Evolutionary conservation across 2,113 vertebrate genomes (phyloP).

Genomic region (Chloroceryle aenea): DNA sequence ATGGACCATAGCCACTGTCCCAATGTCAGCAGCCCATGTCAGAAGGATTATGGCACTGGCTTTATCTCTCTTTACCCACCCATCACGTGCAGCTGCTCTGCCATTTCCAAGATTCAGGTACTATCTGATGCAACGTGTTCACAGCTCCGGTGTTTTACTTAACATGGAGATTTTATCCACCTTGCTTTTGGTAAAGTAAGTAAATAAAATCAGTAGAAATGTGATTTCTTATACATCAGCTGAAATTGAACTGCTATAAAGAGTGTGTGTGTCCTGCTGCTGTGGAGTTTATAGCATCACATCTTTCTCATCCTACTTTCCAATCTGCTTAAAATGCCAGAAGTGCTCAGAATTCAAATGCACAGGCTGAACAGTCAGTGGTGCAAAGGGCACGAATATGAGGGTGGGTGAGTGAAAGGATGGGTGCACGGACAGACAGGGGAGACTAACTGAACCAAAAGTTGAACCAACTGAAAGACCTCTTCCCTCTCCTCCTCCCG

Average conservation of each 20-base stretch:
- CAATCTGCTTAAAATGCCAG: slow-evolving; percentile 16
- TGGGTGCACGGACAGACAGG: fast-evolving
- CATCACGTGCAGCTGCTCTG: background rate
- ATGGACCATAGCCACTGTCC: background rate
- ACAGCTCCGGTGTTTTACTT: background rate
- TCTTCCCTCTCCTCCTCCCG: background rate
- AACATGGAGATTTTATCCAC: background rate
- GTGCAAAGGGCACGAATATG: background rate
- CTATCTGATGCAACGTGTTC: background rate
- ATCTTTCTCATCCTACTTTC: background rate
- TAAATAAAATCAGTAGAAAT: background rate
- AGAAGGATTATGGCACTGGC: background rate
- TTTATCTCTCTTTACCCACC: background rate
- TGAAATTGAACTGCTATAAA: background rate
- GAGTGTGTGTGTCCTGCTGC: background rate
- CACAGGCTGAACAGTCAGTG: background rate
- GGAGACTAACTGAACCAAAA: background rate
- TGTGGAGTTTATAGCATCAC: background rate
- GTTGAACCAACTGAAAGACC: background rate
- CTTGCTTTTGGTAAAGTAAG: background rate
- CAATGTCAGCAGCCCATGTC: background rate
- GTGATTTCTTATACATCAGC: background rate
- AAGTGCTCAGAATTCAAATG: background rate
- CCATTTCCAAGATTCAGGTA: background rate
- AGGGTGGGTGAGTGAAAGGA: background rate